These are phyloP conservation scores for Phrynocephalus guinanensis DNA, from an alignment of 2,797 vertebrate genomes.

Conservation along the genomic window DNA sequence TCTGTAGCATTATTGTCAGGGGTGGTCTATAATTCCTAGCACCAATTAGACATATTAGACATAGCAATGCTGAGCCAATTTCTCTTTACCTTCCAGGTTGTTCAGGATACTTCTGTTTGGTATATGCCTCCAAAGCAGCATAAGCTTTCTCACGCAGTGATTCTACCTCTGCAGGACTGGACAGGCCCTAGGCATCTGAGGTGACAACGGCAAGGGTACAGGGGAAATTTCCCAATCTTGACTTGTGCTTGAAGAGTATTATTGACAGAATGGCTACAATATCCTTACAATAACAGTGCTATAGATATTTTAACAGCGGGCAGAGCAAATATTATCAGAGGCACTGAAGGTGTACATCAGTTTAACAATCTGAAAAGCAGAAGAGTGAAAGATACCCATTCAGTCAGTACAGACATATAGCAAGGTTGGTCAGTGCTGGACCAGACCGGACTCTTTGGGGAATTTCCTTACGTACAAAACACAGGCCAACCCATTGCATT, in stretches of 20 bases:
- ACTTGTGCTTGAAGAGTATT: background rate
- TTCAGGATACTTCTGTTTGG: slow-evolving; percentile 95
- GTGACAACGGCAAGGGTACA: background rate
- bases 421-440: background rate
- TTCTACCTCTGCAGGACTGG: slow-evolving; percentile 92
- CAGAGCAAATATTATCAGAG: background rate
- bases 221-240: background rate
- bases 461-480: background rate
- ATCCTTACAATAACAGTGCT: background rate
- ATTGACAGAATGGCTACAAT: background rate
- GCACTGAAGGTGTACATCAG: background rate
- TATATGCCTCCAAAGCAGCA: slow-evolving; percentile 93
- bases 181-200: slow-evolving; percentile 94
- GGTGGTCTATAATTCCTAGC: background rate
- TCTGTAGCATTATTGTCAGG: background rate
- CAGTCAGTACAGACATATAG: background rate
- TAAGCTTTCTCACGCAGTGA: slow-evolving; percentile 93
- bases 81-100: slow-evolving; percentile 91
- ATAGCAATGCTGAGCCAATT: background rate
- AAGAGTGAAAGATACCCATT: background rate
- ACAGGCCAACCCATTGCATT: background rate
- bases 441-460: too few species aligned
- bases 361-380: background rate
- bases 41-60: background rate
- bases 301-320: background rate